Evolutionary conservation across 2,113 vertebrate genomes (phyloP).

Genomic region (Ancistrus triradiatus): DNA sequence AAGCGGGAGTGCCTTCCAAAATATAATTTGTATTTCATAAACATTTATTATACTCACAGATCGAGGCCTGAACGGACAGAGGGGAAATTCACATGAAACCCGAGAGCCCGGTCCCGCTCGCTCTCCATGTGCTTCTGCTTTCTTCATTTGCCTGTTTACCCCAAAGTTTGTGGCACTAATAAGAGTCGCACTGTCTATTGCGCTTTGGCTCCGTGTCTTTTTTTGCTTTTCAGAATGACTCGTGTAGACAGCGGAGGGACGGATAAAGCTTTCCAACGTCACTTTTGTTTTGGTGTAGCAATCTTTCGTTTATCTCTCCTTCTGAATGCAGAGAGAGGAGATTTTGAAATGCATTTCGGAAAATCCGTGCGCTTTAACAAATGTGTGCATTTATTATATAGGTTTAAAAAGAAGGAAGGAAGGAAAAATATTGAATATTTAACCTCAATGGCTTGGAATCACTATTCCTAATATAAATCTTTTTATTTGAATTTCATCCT

Average conservation of each 20-base stretch:
- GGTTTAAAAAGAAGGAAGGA: no score
- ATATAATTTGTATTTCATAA: constrained; percentile 37
- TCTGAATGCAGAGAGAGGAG: constrained; percentile 35
- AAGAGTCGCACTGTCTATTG: constrained; percentile 19
- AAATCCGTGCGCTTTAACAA: no score
- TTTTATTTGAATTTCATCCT: no score
- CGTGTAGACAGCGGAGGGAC: no score
- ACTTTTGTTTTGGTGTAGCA: no score
- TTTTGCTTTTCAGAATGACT: no score
- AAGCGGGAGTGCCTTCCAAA: constrained; percentile 36
- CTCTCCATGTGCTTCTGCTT: constrained; percentile 34
- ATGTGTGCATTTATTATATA: no score
- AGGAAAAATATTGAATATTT: no score
- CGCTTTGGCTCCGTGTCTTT: constrained; percentile 10
- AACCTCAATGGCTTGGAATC: no score
- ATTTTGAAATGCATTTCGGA: not conserved
- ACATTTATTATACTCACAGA: constrained; percentile 41
- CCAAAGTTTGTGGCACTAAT: constrained; percentile 26
- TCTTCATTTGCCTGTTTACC: constrained; percentile 33
- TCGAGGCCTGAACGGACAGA: constrained; percentile 35
- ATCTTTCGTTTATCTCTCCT: constrained; percentile 38
- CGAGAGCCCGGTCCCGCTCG: constrained; percentile 33
- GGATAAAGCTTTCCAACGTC: no score
- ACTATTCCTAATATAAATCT: no score
- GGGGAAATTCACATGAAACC: constrained; percentile 35